Conservation (phyloP, 2,113 vertebrate genomes). For the Glaucidium brasilianum region DNA sequence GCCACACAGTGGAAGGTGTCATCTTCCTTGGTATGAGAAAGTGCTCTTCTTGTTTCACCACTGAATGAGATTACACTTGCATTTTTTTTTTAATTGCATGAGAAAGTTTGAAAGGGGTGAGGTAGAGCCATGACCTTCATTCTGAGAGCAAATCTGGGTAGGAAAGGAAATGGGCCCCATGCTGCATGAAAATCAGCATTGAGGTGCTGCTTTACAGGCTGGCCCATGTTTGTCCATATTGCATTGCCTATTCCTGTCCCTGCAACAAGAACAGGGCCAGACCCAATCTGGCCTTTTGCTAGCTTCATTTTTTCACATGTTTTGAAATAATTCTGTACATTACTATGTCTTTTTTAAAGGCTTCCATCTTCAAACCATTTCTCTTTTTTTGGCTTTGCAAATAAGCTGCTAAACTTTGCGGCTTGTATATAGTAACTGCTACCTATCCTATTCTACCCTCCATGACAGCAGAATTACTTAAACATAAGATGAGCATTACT, state of each 20-base stretch:
- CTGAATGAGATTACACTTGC: background rate
- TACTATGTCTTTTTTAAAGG: background rate
- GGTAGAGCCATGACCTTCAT: background rate
- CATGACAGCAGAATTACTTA: background rate
- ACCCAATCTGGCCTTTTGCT: background rate
- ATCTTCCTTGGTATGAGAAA: background rate
- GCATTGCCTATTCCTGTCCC: background rate
- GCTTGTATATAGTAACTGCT: background rate
- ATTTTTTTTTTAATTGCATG: background rate
- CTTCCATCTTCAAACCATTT: background rate
- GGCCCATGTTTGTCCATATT: background rate
- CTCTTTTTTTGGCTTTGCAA: background rate
- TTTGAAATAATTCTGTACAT: background rate
- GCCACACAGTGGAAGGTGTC: accelerated
- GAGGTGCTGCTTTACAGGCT: background rate
- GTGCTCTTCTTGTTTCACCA: background rate
- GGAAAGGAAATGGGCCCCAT: background rate
- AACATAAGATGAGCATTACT: background rate
- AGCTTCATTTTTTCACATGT: background rate
- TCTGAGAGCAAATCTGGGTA: background rate
- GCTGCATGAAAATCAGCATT: background rate
- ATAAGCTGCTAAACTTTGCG: background rate
- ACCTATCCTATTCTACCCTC: background rate
- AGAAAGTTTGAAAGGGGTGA: background rate
- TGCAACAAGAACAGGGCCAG: background rate